Percentiles rank a stretch among this genome's conserved stretches.
Evolutionary conservation across 2,888 invertebrate species (phyloP).

Genomic region (Rhingia campestris): DNA sequence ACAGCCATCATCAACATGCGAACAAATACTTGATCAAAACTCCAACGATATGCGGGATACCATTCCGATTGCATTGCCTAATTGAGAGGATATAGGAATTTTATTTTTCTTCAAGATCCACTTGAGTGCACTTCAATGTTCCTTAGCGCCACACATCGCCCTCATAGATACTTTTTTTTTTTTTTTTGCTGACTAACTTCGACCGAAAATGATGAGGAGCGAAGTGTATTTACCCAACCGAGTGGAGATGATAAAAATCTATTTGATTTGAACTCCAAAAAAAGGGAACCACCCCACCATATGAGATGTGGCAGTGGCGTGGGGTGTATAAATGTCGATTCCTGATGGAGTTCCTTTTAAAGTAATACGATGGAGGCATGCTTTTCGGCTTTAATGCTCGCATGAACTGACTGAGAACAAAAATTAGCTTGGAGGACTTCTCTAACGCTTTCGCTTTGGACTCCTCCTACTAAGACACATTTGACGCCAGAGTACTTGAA

Average conservation of each 20-base stretch:
- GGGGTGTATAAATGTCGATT: too few relatives aligned
- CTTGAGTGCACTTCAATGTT: conserved; percentile 43
- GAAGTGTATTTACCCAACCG: conserved; percentile 32
- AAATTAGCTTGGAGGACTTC: too few relatives aligned
- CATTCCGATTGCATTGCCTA: conserved; percentile 19
- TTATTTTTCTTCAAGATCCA: conserved; percentile 39
- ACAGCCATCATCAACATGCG: conserved; percentile 29
- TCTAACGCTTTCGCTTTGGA: too few relatives aligned
- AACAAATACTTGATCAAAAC: background rate
- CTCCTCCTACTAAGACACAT: too few relatives aligned
- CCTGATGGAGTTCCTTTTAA: too few relatives aligned
- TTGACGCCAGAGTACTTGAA: too few relatives aligned
- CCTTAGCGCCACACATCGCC: conserved; percentile 1
- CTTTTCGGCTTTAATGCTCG: background rate
- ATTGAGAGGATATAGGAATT: conserved; percentile 52
- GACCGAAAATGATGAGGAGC: conserved; percentile 8
- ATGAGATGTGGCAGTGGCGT: background rate
- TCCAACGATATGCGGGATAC: conserved; percentile 25
- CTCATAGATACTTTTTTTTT: background rate
- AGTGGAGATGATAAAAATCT: conserved; percentile 48
- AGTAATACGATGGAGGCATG: background rate
- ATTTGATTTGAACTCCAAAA: conserved; percentile 65
- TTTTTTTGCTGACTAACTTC: conserved; percentile 24
- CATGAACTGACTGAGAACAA: background rate
- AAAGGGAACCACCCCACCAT: conserved; percentile 3